These are phyloP conservation scores for Aspidiotus destructor DNA, from an alignment of 2,888 invertebrate species.

Conservation along the genomic window DNA sequence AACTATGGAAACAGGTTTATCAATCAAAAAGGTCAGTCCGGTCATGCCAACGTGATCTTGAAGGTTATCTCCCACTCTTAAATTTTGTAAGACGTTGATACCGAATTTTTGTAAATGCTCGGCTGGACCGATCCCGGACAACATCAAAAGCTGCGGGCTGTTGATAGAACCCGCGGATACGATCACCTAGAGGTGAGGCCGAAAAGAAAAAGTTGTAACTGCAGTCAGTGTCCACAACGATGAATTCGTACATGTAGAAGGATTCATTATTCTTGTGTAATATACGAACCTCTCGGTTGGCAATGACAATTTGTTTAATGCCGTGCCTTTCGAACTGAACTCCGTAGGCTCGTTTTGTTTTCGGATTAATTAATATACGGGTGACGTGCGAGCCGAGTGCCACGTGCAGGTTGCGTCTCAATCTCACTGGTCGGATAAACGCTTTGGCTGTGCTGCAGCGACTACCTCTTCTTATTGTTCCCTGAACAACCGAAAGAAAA, in stretches of 20 bases:
- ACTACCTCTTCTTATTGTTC: slow-evolving; percentile 65
- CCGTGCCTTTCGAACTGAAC: slow-evolving; percentile 72
- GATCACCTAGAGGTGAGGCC: slow-evolving; percentile 48
- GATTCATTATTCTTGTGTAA: slow-evolving; percentile 6
- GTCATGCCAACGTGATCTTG: slow-evolving; percentile 78
- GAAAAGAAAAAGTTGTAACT: not conserved
- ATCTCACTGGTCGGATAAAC: slow-evolving; percentile 65
- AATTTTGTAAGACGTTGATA: slow-evolving; percentile 63
- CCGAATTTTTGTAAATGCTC: slow-evolving; percentile 59
- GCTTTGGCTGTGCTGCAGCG: slow-evolving; percentile 82
- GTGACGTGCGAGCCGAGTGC: slow-evolving; percentile 72
- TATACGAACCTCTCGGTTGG: slow-evolving; percentile 56
- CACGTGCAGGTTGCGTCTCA: slow-evolving; percentile 67
- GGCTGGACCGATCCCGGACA: slow-evolving; percentile 73
- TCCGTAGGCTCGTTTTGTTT: slow-evolving; percentile 63
- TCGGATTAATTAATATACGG: slow-evolving; percentile 61
- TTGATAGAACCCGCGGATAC: slow-evolving; percentile 85
- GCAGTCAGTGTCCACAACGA: not conserved
- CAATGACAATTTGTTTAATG: slow-evolving; percentile 56
- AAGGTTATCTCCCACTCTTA: slow-evolving; percentile 61
- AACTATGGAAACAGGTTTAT: slow-evolving; percentile 73
- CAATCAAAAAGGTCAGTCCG: slow-evolving; percentile 66
- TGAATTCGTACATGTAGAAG: not conserved
- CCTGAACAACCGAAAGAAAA: slow-evolving; percentile 40
- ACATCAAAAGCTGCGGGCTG: slow-evolving; percentile 80